phyloP scores from a whole-genome alignment of 2,113 vertebrate genomes.

The Panurus biarmicus region DNA sequence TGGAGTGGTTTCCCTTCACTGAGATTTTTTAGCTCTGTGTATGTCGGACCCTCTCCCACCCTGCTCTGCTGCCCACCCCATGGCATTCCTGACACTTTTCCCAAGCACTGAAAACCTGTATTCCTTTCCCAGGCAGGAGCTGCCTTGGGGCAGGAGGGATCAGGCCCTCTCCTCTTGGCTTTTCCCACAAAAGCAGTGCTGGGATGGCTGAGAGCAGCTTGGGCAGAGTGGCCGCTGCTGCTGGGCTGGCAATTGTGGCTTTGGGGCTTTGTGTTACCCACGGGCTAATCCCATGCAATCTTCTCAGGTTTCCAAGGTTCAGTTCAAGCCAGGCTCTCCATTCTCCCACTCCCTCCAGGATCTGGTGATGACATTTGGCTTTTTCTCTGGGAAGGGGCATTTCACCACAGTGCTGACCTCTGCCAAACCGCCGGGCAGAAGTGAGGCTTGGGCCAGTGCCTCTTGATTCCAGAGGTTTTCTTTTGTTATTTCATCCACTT shows the following conservation, averaged over 20 bases:
- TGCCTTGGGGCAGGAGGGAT: background rate
- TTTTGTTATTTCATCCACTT: background rate
- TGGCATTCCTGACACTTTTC: background rate
- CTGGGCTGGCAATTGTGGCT: constrained; percentile 10
- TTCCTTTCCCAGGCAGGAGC: background rate
- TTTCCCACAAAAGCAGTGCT: constrained; percentile 1
- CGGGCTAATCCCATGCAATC: constrained; percentile 24
- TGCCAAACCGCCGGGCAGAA: rapidly evolving
- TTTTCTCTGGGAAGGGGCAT: background rate
- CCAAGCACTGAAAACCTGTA: background rate
- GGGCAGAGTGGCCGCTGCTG: constrained; percentile 11
- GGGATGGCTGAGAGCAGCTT: constrained; percentile 11
- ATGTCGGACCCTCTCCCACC: background rate
- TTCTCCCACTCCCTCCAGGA: background rate
- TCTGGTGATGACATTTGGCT: background rate
- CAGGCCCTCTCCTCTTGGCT: background rate
- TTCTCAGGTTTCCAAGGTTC: constrained; percentile 37
- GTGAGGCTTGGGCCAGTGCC: background rate
- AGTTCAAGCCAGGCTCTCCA: background rate
- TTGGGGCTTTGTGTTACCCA: constrained; percentile 48
- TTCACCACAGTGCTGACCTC: background rate
- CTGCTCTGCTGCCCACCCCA: background rate
- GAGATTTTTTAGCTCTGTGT: background rate
- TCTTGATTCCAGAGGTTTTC: background rate
- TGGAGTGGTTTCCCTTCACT: background rate